Base-by-base conservation (phyloP, 2,113 vertebrate genomes). In the Tinamus guttatus region DNA sequence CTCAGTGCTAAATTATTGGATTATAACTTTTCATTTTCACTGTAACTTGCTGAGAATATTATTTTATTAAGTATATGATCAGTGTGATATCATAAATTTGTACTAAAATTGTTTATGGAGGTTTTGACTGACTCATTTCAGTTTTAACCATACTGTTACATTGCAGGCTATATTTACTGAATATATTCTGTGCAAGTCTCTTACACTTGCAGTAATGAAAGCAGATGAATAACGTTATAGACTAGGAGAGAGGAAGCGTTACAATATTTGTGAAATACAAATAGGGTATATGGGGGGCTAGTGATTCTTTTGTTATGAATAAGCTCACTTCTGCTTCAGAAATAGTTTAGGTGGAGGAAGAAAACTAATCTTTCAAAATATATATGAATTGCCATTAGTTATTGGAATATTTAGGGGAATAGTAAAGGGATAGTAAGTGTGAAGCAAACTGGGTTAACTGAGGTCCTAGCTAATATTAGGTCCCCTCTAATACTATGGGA, bases 51-150 rank as follows among this genome's bases (percentile, higher is more conserved):
- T 92, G 73, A 69, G 69, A 95, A 56, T 91, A 88, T 87, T 74
- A 84, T 47, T 90, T 85, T 75, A 90, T 81, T 79, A 84, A 93
- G 89, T 85, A 47, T 73, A 82, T 58, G 54, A 80, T 88, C 81
- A 62, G 34, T 81, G 22, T 34, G 76, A 76, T 91, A 81, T 56
- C 64, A 38, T 80, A 91, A 83, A 38, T 69, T 11, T 58, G 27
- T 54, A 87, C 81, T 95, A 90, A 93, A 94, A 85, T 2, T 3
- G 30, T 80, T 96, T 81, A 89, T 78, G 19, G 77, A 84, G 64
- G 43, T 86, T 95, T 95, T 87, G 60, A 90, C 76, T 82, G 81
- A 88, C 86, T 95, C 91, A 64, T 91, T 95, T 95, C 58, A 64
- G n/a, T 40, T 90, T 93, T 73, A 85, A 88, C 52, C 63, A 30